phyloP scores from a whole-genome alignment of 2,888 invertebrate genomes.

The Athalia circularis region DNA sequence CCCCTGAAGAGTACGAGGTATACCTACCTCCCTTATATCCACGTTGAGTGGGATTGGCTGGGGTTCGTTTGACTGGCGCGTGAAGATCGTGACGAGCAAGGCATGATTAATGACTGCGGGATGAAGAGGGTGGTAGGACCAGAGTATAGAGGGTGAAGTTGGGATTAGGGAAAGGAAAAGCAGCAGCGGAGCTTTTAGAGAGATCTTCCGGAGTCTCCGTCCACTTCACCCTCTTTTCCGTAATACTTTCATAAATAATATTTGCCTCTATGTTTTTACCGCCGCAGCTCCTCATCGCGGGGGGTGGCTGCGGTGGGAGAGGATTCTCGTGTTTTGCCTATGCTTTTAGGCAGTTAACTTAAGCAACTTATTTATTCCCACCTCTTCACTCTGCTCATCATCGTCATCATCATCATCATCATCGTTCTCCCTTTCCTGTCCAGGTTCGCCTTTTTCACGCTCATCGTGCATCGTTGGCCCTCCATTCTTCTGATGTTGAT shows the following conservation, averaged over 20 bases:
- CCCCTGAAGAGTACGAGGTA: background rate
- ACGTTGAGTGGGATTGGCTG: background rate
- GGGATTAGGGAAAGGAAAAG: slow-evolving; percentile 6
- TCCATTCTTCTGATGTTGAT: slow-evolving; percentile 19
- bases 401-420: background rate
- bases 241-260: slow-evolving; percentile 51
- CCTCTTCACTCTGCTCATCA: background rate
- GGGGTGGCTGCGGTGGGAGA: background rate
- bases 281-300: background rate
- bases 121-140: slow-evolving; percentile 6
- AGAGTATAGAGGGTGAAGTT: slow-evolving; percentile 24
- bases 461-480: slow-evolving; percentile 6
- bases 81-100: slow-evolving; percentile 33
- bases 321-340: slow-evolving; percentile 27
- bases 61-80: slow-evolving; percentile 25
- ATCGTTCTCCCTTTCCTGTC: background rate
- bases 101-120: slow-evolving; percentile 26
- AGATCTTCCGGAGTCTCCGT: slow-evolving; percentile 35
- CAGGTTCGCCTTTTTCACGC: slow-evolving; percentile 12
- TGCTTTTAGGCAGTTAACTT: slow-evolving; percentile 34
- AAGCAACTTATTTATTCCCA: slow-evolving; percentile 23
- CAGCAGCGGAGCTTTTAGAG: slow-evolving; percentile 25
- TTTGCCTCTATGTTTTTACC: slow-evolving; percentile 33
- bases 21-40: background rate
- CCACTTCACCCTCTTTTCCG: slow-evolving; percentile 40